Percentiles rank a stretch among this genome's conserved stretches.
Conservation (phyloP, 2,113 vertebrate species). For the Atherinomorus stipes region DNA sequence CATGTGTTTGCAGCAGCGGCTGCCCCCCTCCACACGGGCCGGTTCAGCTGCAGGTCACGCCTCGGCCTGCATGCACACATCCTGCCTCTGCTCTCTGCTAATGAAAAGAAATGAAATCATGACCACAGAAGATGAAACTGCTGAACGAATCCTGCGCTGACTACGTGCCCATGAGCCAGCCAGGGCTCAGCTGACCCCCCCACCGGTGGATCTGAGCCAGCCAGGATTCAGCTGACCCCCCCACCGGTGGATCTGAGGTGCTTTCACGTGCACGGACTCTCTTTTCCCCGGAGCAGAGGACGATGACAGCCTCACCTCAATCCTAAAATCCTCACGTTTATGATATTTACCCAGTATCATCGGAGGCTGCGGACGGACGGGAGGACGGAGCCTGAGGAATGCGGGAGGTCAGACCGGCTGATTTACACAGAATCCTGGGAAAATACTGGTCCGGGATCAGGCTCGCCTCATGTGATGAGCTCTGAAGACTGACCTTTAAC, state of each 20-base stretch:
- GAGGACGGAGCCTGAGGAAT: slow-evolving; percentile 88
- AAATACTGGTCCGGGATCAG: slow-evolving; percentile 79
- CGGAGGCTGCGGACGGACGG: slow-evolving; percentile 90
- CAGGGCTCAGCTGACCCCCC: slow-evolving; percentile 41
- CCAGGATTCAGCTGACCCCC: slow-evolving; percentile 42
- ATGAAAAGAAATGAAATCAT: slow-evolving; percentile 45
- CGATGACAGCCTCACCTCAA: slow-evolving; percentile 84
- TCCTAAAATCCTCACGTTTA: slow-evolving; percentile 89
- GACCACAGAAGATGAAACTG: neutral
- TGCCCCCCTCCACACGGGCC: slow-evolving; percentile 55
- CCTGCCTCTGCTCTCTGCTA: slow-evolving; percentile 30
- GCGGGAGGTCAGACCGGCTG: slow-evolving; percentile 81
- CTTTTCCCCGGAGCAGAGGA: slow-evolving; percentile 71
- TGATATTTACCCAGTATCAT: slow-evolving; percentile 89
- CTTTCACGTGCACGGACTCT: slow-evolving; percentile 63
- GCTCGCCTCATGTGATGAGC: slow-evolving; percentile 71
- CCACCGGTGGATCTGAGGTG: slow-evolving; percentile 35
- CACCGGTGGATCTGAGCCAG: slow-evolving; percentile 30
- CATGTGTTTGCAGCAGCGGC: slow-evolving; percentile 52
- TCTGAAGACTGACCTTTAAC: slow-evolving; percentile 77
- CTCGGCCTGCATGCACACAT: slow-evolving; percentile 41
- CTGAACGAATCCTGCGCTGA: slow-evolving; percentile 12
- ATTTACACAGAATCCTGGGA: slow-evolving; percentile 79
- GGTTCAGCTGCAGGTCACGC: slow-evolving; percentile 70
- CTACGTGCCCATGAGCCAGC: neutral